Base-by-base conservation (phyloP, 2,888 invertebrate species). In the Heliconius ethilla region DNA sequence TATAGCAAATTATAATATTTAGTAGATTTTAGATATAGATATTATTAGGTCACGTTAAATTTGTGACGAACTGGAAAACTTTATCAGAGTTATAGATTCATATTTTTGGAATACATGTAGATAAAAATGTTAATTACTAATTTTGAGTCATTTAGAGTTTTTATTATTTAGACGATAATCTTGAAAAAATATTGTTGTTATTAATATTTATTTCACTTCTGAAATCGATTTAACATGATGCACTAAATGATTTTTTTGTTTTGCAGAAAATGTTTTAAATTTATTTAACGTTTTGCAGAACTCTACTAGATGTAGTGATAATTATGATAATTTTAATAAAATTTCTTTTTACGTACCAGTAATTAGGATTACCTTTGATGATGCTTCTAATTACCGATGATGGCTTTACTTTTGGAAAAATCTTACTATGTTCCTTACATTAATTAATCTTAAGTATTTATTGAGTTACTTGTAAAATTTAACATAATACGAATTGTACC, bases 31-130 rank as follows among this genome's bases (percentile, higher is more conserved):
- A 70, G 70, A 45, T 70, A 63, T 72, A 76, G 62, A 76, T 70
- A 65, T 70, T 27, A n/a, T 27, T 63, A 77, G 33, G 66, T 77
- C 72, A 66, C 72, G 59, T 33, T 67, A 65, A 37, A 37, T 70
- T 65, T 22, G 72, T 55, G 72, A 77, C 66, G 72, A 77, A 77
- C 66, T 77, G 72, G 72, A 51, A 67, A 73, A 77, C 37, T 77
- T 79, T 78, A 78, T 81, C 77, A 75, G 73, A 80, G 63, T 79
- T 80, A 79, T 72, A 81, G 78, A 81, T 72, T 79, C 76, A 76
- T 81, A 81, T 81, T 81, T 81, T 81, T 81, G 78, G 78, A 81
- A 70, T 65, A 76, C 75, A 66, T 81, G 70, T 77, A 81, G 73
- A 70, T 72, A 73, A 59, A 55, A 62, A 22, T 45, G 13, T 27